phyloP scores from a whole-genome alignment of 2,113 vertebrate species.

The Labrus mixtus region DNA sequence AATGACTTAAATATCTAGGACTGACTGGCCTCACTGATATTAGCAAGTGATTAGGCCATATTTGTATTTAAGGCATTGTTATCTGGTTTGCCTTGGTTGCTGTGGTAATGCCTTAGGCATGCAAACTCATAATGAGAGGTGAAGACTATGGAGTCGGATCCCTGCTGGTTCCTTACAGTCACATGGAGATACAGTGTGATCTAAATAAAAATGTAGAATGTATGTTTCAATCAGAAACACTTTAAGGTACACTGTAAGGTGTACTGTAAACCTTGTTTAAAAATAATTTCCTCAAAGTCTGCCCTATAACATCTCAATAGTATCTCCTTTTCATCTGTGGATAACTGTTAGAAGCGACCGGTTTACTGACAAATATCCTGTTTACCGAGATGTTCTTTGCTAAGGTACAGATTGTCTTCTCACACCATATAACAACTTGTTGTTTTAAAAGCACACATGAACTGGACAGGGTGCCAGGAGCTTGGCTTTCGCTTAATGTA shows the following conservation, averaged over 20 bases:
- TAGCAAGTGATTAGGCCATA: conserved; percentile 52
- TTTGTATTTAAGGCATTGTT: conserved; percentile 58
- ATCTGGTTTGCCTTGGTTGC: conserved; percentile 31
- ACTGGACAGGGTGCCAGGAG: conserved; percentile 67
- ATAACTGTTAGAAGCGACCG: conserved; percentile 22
- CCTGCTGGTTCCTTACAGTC: not conserved
- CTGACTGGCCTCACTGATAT: conserved; percentile 32
- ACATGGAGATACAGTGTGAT: not conserved
- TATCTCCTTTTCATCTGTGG: conserved; percentile 4
- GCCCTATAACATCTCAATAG: not conserved
- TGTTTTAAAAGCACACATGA: conserved; percentile 61
- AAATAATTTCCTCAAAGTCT: conserved; percentile 2
- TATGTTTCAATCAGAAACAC: not conserved
- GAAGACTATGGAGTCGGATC: not conserved
- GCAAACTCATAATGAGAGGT: conserved; percentile 37
- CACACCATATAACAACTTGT: conserved; percentile 45
- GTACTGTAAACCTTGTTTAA: not conserved
- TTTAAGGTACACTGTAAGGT: not conserved
- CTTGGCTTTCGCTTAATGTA: conserved; percentile 80
- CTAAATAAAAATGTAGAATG: not conserved
- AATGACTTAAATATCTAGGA: conserved; percentile 38
- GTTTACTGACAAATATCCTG: conserved; percentile 2
- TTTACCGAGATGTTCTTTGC: conserved; percentile 33
- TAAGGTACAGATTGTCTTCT: conserved; percentile 60
- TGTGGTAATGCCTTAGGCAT: conserved; percentile 58